Base-by-base conservation (phyloP, 2,888 invertebrate genomes). In the Chaitophorus viminalis region DNA sequence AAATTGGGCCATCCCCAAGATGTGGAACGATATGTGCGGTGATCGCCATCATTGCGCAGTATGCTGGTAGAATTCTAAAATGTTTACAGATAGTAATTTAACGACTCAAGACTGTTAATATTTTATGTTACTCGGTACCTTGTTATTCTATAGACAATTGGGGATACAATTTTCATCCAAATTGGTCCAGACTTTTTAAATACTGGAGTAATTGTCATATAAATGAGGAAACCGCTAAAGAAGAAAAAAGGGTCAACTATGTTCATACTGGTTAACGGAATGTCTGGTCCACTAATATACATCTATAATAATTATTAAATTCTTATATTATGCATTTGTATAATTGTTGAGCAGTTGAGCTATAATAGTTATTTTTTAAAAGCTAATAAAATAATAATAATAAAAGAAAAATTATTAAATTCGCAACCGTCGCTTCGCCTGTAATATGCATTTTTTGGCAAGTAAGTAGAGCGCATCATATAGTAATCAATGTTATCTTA, bases 1-100 rank as follows among this genome's bases (percentile, higher is more conserved):
- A 90, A 3, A 89, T 29, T 0, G 90, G 90, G 2, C 90, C 90
- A 29, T 89, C 87, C 17, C 89, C 90, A 8, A 78, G 79, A 25
- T 88, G 81, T 5, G 89, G 89, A 9, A 89, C 3, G 25, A 89
- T 81, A 60, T 84, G 46, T 17, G 85, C 81, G 5, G 76, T 65
- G 29, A 88, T 70, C 21, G 72, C 70, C n/a, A 85, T 75, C 29
- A 88, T 39, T 8, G 60, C 52, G 33, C 88, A 88, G 29, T 88
- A 89, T 54, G 88, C 76, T 3, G 89, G 89, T 25, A 89, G 70
- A 54, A 89, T 88, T 85, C 89, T 89, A 60, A 8, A 79, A 54
- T 9, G 3, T 74, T 11, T 0, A 46, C 46, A 46, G 1, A 46
- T 14, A 1, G 14, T 46, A 11, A 46, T 46, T 46, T 14, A 46